phyloP scores from a whole-genome alignment of 2,113 vertebrate species.

The Perca flavescens region DNA sequence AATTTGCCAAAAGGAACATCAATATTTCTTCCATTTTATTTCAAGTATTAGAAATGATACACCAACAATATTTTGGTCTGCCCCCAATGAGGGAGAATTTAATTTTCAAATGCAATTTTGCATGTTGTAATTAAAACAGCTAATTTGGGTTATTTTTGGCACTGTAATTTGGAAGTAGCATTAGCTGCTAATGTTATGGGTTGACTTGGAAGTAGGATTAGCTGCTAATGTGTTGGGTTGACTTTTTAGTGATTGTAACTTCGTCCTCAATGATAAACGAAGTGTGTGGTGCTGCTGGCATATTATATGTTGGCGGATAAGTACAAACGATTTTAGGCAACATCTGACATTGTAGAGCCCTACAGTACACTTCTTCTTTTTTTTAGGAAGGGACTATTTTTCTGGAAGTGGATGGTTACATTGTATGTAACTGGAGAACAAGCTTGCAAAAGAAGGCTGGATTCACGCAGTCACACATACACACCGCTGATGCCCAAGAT shows the following conservation, averaged over 20 bases:
- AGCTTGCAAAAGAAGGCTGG: too few relatives aligned
- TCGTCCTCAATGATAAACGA: neutral
- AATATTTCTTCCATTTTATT: neutral
- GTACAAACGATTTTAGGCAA: neutral
- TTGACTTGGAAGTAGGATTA: too few relatives aligned
- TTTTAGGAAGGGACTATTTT: too few relatives aligned
- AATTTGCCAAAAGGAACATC: neutral
- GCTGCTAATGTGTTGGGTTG: too few relatives aligned
- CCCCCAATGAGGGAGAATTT: neutral
- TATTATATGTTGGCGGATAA: neutral
- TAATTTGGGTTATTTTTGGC: too few relatives aligned
- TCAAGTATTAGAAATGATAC: neutral
- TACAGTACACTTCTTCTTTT: neutral
- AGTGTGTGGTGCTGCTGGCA: neutral
- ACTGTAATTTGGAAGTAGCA: too few relatives aligned
- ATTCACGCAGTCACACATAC: too few relatives aligned
- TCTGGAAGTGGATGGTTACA: too few relatives aligned
- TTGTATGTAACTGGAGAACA: too few relatives aligned
- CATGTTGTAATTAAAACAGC: neutral
- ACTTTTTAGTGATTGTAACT: neutral
- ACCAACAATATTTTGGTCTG: too few relatives aligned
- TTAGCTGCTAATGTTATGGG: too few relatives aligned
- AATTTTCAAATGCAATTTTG: neutral
- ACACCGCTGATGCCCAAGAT: too few relatives aligned
- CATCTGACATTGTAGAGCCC: neutral